phyloP scores from a whole-genome alignment of 2,888 invertebrate genomes.

The Hypomecis punctinalis region DNA sequence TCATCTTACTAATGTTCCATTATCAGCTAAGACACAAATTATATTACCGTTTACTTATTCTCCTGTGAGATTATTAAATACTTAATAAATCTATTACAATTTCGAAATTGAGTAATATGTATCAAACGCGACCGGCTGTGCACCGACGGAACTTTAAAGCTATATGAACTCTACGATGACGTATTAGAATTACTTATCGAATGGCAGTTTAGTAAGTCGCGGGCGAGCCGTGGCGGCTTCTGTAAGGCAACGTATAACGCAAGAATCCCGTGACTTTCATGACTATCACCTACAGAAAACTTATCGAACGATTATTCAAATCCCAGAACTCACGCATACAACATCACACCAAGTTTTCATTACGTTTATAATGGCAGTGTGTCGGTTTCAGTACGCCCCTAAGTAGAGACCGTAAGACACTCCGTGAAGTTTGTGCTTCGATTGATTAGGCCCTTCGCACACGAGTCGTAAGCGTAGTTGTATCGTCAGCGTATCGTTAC shows the following conservation, averaged over 20 bases:
- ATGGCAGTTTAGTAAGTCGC: constrained; percentile 82
- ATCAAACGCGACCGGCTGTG: constrained; percentile 81
- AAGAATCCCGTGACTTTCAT: constrained; percentile 56
- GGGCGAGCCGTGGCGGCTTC: constrained; percentile 22
- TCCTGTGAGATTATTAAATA: constrained; percentile 80
- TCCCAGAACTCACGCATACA: constrained; percentile 62
- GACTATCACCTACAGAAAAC: constrained; percentile 51
- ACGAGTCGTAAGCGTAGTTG: no score
- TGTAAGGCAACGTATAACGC: constrained; percentile 76
- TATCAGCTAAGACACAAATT: constrained; percentile 85
- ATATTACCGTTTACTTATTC: constrained; percentile 81
- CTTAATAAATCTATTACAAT: constrained; percentile 83
- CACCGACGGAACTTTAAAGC: constrained; percentile 81
- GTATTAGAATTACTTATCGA: constrained; percentile 79
- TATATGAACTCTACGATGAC: constrained; percentile 36
- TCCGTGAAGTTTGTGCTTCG: constrained; percentile 78
- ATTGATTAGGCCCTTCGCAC: no score
- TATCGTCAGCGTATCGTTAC: no score
- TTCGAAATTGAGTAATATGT: constrained; percentile 83
- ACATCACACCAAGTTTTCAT: constrained; percentile 65
- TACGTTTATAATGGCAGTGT: constrained; percentile 81
- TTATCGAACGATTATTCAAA: constrained; percentile 41
- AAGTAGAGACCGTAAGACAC: constrained; percentile 70
- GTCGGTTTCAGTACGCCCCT: constrained; percentile 68
- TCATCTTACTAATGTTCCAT: constrained; percentile 77